These are phyloP conservation scores for Ornithorhynchus anatinus DNA, from an alignment of 2,113 vertebrate species.

Conservation along the genomic window DNA sequence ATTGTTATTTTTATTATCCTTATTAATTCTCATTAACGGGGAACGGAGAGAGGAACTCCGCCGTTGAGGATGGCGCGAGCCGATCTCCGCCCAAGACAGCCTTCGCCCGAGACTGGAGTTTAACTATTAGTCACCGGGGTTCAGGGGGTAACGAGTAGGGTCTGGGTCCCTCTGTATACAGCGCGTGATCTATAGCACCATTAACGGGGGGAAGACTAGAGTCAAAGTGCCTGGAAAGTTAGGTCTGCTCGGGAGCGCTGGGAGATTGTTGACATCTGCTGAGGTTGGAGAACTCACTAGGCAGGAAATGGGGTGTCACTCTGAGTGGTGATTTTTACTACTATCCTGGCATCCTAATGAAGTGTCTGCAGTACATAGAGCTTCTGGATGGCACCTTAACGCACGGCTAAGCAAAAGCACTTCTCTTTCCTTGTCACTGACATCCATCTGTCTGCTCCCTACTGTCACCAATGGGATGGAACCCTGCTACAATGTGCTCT, in stretches of 20 bases:
- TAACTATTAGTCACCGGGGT: constrained; percentile 48
- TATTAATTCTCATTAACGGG: too few species aligned
- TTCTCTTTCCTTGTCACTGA: constrained; percentile 86
- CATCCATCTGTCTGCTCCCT: constrained; percentile 95
- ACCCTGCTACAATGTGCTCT: constrained; percentile 88
- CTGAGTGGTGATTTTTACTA: constrained; percentile 97
- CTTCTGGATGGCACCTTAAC: constrained; percentile 96
- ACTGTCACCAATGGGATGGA: constrained; percentile 91
- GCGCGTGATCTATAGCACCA: constrained; percentile 81
- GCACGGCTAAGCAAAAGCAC: constrained; percentile 94
- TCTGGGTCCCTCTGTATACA: constrained; percentile 78
- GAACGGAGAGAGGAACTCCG: too few species aligned
- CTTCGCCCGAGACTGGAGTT: constrained; percentile 31
- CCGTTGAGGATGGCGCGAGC: too few species aligned
- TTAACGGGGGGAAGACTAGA: constrained; percentile 77
- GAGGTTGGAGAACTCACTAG: constrained; percentile 97
- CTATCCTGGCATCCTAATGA: constrained; percentile 99
- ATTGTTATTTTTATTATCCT: too few species aligned
- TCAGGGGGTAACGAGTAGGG: constrained; percentile 65
- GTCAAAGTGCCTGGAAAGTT: constrained; percentile 86
- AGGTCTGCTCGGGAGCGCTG: constrained; percentile 83
- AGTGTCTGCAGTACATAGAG: constrained; percentile 95
- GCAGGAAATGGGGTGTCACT: constrained; percentile 99
- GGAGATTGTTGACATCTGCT: constrained; percentile 98
- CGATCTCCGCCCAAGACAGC: too few species aligned